These are phyloP conservation scores for Tryphoninae sp. DNA, from an alignment of 2,888 invertebrate species.

Conservation along the genomic window DNA sequence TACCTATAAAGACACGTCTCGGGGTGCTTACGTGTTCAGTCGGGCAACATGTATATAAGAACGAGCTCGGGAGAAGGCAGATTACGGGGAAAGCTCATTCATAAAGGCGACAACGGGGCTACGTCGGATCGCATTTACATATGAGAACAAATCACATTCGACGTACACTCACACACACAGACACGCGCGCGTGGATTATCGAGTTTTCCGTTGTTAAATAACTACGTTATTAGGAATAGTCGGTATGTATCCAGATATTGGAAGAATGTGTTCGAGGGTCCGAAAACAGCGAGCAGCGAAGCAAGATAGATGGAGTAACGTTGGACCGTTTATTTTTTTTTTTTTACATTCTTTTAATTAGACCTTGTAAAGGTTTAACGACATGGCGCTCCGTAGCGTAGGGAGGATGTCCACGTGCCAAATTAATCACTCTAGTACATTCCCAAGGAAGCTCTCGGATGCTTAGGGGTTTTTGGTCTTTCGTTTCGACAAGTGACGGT, in stretches of 20 bases:
- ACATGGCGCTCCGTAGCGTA: background rate
- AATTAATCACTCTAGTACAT: background rate
- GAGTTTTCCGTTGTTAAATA: constrained; percentile 41
- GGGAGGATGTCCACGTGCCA: constrained; percentile 30
- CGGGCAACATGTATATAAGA: constrained; percentile 20
- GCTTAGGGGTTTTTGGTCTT: constrained; percentile 2
- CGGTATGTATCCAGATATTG: constrained; percentile 51
- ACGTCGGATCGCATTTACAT: background rate
- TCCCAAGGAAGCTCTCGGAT: background rate
- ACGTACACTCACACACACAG: background rate
- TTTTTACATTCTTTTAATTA: background rate
- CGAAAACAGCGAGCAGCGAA: constrained; percentile 6
- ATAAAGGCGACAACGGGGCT: constrained; percentile 18
- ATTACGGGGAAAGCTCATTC: constrained; percentile 37
- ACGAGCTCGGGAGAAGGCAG: constrained; percentile 31
- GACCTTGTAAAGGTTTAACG: too few relatives aligned
- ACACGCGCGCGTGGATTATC: constrained; percentile 21
- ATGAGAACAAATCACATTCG: constrained; percentile 21
- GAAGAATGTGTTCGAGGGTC: background rate
- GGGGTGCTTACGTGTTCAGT: constrained; percentile 33
- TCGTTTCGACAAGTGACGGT: background rate
- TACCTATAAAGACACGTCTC: constrained; percentile 47
- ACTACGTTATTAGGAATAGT: constrained; percentile 38
- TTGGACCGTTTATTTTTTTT: background rate
- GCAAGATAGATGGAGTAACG: background rate